Base-by-base conservation (phyloP, 2,113 vertebrate species). In the Lota lota region DNA sequence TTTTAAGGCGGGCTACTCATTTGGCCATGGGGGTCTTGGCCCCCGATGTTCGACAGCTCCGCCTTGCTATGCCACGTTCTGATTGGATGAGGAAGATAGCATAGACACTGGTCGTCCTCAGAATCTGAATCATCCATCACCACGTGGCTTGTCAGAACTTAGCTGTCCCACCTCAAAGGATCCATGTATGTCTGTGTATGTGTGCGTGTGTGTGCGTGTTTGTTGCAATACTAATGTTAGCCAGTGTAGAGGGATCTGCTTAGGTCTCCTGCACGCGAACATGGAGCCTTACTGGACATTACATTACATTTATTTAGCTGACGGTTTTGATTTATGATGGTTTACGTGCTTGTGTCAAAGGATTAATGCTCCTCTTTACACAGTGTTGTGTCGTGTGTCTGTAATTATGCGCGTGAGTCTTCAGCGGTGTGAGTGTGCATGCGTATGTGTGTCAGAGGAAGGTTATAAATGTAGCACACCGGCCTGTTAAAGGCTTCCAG, bases 281-380 rank as follows among this genome's bases (percentile, higher is more conserved):
- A 64, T 59, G 2, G 0, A 11, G 60, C 74, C 79, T 81, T 80
- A 79, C 60, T 20, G 63, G 21, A 65, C 28, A 6, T 33, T 4
- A 33, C 28, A 33, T 33, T 33, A 33, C 28, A 33, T 33, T 33
- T 33, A 33, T 6, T 33, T 33, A 33, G 28, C 28, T 33, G 4
- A 33, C 69, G 70, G 63, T 64, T 79, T 76, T 74, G 69, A 73
- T 70, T 75, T 72, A 74, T 79, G 67, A 73, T 68, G 59, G 68
- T 18, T 63, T 61, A 50, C 18, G 18, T 0, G 5, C 74, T 61
- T 68, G 69, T 16, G 10, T 68, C 56, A 66, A 68, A 54, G 24
- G 76, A 73, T 81, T 20, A 59, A 50, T 72, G n/a, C 51, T 18
- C 59, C 16, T 61, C 11, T 33, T 33, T 33, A 33, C 4, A 33